These are phyloP conservation scores for Osmoderma eremita DNA, from an alignment of 2,888 invertebrate genomes.

Conservation along the genomic window DNA sequence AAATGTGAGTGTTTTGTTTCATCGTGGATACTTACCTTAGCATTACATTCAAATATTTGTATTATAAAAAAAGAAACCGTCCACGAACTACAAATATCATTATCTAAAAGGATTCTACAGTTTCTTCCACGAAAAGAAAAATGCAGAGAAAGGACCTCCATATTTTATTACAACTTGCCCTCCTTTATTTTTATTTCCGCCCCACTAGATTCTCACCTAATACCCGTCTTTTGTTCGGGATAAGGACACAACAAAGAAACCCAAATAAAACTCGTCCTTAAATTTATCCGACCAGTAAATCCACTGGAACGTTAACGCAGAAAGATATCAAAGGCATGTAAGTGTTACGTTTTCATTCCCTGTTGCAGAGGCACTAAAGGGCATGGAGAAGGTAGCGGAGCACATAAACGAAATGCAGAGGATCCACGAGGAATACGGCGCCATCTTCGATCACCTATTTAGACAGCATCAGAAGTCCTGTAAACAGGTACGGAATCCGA, in stretches of 20 bases:
- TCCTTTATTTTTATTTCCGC: too few species aligned
- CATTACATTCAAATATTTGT: too few species aligned
- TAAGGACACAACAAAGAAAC: not conserved
- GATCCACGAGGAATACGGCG: slow-evolving; percentile 99
- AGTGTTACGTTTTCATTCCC: slow-evolving; percentile 20
- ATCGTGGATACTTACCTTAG: too few species aligned
- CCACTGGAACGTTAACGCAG: not conserved
- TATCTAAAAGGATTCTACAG: too few species aligned
- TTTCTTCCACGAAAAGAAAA: too few species aligned
- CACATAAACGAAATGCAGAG: slow-evolving; percentile 99
- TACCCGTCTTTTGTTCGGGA: slow-evolving; percentile 1
- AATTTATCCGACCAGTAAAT: slow-evolving; percentile 11
- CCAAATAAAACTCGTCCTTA: not conserved
- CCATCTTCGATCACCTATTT: slow-evolving; percentile 97
- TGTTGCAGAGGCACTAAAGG: slow-evolving; percentile 88
- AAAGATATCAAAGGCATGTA: slow-evolving; percentile 21
- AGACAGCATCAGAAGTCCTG: slow-evolving; percentile 95
- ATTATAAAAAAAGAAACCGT: too few species aligned
- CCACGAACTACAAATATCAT: too few species aligned
- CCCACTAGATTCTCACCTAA: too few species aligned
- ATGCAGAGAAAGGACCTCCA: too few species aligned
- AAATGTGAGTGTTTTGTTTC: too few species aligned
- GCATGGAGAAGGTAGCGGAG: slow-evolving; percentile 98
- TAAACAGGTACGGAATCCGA: slow-evolving; percentile 72
- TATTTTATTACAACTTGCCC: too few species aligned